phyloP scores from a whole-genome alignment of 2,797 vertebrate genomes.

The Alauda arvensis region DNA sequence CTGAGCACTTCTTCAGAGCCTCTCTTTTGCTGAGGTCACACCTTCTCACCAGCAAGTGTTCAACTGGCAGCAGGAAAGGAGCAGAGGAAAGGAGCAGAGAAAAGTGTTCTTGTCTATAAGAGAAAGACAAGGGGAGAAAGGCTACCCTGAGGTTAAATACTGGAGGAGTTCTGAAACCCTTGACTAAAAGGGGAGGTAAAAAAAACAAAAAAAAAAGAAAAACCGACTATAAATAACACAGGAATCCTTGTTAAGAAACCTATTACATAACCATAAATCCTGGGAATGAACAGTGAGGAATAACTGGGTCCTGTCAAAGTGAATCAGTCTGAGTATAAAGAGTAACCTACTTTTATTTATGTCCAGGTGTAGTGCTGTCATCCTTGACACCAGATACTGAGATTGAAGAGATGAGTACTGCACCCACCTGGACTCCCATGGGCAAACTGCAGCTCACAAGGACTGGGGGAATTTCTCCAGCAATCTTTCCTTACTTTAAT shows the following conservation, averaged over 20 bases:
- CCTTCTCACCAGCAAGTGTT: background rate
- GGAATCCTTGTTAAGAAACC: constrained; percentile 19
- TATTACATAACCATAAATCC: constrained; percentile 20
- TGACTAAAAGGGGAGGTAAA: background rate
- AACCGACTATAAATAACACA: constrained; percentile 1
- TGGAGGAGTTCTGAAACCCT: background rate
- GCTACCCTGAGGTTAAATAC: background rate
- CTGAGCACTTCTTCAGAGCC: background rate
- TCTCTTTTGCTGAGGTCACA: background rate
- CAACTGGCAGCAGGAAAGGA: background rate
- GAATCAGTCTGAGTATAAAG: background rate
- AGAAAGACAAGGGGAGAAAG: background rate
- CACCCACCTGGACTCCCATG: background rate
- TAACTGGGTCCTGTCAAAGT: background rate
- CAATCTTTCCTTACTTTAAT: background rate
- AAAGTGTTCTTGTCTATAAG: background rate
- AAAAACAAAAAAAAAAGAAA: background rate
- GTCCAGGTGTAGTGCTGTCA: background rate
- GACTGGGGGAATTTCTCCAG: background rate
- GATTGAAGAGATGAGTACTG: background rate
- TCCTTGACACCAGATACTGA: background rate
- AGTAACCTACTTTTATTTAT: background rate
- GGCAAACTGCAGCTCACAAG: background rate
- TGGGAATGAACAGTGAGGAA: background rate
- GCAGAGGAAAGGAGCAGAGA: background rate